Evolutionary conservation across 2,888 invertebrate genomes (phyloP), one percentile per base, ranked within the genome.

Genomic region (Dryobota labecula): DNA sequence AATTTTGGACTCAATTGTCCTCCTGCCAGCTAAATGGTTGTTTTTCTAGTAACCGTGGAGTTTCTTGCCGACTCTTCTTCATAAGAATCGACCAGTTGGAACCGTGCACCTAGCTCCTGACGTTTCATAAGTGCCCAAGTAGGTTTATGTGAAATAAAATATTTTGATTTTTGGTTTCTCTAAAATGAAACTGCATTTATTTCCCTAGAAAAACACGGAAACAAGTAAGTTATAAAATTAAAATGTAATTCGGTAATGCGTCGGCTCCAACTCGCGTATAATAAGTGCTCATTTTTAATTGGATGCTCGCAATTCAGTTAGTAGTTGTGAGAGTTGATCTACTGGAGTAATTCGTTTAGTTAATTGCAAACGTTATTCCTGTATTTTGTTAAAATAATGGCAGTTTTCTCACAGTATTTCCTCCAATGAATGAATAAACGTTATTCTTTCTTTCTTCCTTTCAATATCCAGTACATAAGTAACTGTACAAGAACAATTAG

Each of bases 211-310:
- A 61, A 66, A 61, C 47, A 51, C 30, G 15, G 33, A 45, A 27
- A 36, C n/a, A 72, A 70, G 56, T 47, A 51, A 20, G 33, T 69
- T 71, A 70, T 51, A 66, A 71, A 73, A 76, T 80, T 80, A 72
- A 76, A 80, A 67, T 70, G 67, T 83, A 82, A 80, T 83, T 83
- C 64, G 38, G 63, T 83, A 82, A 83, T 80, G 80, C 66, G 60
- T 45, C 13, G 15, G 27, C 56, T 45, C 58, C 58, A 47, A 47
- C 36, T 63, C 27, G 24, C 8, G 53, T 20, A 27, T 62, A 83
- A 83, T 82, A 80, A 80, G 69, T 36, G 71, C 61, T 73, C 61
- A 57, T 70, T 83, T 81, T 74, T 76, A 76, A 82, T 82, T 77
- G 73, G 67, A 68, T 41, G 49, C 76, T 64, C 57, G 58, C 56